Percentiles rank a stretch among this genome's conserved stretches.
Conservation (phyloP, 2,797 vertebrate species). For the Adelosebastes latens region DNA sequence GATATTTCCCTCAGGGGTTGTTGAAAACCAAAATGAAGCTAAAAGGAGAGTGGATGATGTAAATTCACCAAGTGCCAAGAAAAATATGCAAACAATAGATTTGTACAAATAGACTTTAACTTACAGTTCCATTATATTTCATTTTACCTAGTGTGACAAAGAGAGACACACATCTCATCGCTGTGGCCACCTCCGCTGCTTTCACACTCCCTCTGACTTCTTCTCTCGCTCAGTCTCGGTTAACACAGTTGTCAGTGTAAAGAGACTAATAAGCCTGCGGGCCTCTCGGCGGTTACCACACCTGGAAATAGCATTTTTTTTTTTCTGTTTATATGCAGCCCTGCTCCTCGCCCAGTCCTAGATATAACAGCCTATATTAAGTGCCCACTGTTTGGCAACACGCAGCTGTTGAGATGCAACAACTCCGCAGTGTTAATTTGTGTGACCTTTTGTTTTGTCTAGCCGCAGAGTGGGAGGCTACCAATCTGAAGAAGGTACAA, state of each 20-base stretch:
- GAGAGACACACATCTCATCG: constrained; percentile 28
- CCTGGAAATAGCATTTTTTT: constrained; percentile 61
- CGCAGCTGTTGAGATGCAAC: constrained; percentile 54
- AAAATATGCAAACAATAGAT: neutral
- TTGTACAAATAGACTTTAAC: neutral
- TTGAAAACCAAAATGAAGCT: neutral
- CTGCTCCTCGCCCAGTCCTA: constrained; percentile 39
- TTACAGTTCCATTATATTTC: neutral
- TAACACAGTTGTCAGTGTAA: constrained; percentile 55
- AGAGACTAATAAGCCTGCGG: constrained; percentile 57
- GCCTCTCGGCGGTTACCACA: constrained; percentile 40
- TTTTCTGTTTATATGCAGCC: constrained; percentile 34
- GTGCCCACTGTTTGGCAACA: constrained; percentile 68
- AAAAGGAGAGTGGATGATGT: neutral
- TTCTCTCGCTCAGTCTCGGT: constrained; percentile 15
- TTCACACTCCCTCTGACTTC: constrained; percentile 12
- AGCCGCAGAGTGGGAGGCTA: constrained; percentile 74
- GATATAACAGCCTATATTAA: constrained; percentile 56
- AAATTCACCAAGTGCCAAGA: neutral
- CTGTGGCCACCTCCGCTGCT: constrained; percentile 27
- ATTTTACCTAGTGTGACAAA: constrained; percentile 16
- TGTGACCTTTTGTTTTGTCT: constrained; percentile 76
- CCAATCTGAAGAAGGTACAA: constrained; percentile 76
- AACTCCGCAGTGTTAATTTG: constrained; percentile 63
- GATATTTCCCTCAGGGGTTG: neutral